Evolutionary conservation across 2,888 invertebrate species (phyloP).

Genomic region (Deilephila elpenor): DNA sequence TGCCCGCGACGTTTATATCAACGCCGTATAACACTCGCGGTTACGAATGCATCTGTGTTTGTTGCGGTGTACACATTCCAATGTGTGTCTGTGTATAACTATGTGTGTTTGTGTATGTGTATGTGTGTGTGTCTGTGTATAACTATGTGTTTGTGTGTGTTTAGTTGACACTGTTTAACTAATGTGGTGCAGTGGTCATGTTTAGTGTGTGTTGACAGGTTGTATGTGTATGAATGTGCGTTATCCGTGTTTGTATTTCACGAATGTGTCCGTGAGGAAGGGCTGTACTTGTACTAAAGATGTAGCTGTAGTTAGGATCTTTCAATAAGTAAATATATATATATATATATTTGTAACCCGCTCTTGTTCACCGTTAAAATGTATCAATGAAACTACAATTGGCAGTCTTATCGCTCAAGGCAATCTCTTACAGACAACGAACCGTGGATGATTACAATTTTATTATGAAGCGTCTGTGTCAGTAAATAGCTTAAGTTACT

Average conservation of each 20-base stretch:
- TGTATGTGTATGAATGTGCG: constrained; percentile 45
- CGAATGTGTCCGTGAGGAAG: constrained; percentile 45
- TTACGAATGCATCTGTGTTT: constrained; percentile 41
- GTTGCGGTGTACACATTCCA: constrained; percentile 40
- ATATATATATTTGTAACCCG: neutral
- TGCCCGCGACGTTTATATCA: constrained; percentile 30
- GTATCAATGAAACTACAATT: no score
- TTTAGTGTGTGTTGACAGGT: constrained; percentile 54
- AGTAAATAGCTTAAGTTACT: no score
- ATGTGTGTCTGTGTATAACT: constrained; percentile 24
- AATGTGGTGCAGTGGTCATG: constrained; percentile 47
- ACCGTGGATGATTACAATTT: no score
- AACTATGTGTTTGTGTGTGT: constrained; percentile 36
- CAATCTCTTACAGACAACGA: no score
- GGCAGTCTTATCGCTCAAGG: no score
- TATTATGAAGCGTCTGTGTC: no score
- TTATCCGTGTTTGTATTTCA: constrained; percentile 44
- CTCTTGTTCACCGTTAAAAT: no score
- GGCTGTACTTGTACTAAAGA: constrained; percentile 39
- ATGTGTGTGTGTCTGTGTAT: constrained; percentile 29
- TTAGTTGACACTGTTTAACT: constrained; percentile 49
- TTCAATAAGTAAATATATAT: neutral
- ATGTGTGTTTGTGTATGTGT: constrained; percentile 20
- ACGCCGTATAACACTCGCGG: constrained; percentile 35
- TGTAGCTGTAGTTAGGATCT: neutral